phyloP scores from a whole-genome alignment of 2,113 vertebrate genomes.

The Prunella himalayana region DNA sequence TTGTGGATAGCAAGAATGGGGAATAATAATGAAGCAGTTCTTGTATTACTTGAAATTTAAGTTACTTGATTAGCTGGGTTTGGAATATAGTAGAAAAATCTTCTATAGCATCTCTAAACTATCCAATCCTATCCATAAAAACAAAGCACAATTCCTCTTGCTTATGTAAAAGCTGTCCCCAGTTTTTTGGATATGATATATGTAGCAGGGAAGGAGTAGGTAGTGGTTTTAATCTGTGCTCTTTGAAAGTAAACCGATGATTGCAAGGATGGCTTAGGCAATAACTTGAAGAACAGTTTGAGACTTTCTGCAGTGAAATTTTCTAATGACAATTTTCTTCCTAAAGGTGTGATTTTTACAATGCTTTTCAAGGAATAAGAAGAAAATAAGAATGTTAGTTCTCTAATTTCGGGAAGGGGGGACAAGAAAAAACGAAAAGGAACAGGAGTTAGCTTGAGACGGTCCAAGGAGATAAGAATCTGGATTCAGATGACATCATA shows the following conservation, averaged over 20 bases:
- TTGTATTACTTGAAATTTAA: background rate
- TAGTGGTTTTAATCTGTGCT: background rate
- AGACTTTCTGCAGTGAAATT: background rate
- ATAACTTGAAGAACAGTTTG: background rate
- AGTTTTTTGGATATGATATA: background rate
- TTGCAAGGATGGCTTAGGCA: background rate
- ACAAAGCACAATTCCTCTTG: background rate
- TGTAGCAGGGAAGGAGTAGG: background rate
- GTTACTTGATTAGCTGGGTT: background rate
- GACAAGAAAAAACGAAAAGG: background rate
- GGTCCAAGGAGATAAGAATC: background rate
- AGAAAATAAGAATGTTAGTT: background rate
- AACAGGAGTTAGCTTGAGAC: background rate
- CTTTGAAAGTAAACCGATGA: background rate
- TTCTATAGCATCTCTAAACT: background rate
- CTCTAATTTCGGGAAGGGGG: accelerated
- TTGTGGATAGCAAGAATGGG: background rate
- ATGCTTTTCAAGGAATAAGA: background rate
- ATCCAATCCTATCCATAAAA: background rate
- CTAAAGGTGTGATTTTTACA: background rate
- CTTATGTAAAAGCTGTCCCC: background rate
- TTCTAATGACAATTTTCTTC: background rate
- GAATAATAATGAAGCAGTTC: background rate
- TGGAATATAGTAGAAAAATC: background rate
- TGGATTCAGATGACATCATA: background rate